A percentile compares a stretch with the other conserved stretches of the same genome.
These are phyloP conservation scores for Atractosteus spatula DNA, from an alignment of 2,113 vertebrate genomes.

Conservation along the genomic window DNA sequence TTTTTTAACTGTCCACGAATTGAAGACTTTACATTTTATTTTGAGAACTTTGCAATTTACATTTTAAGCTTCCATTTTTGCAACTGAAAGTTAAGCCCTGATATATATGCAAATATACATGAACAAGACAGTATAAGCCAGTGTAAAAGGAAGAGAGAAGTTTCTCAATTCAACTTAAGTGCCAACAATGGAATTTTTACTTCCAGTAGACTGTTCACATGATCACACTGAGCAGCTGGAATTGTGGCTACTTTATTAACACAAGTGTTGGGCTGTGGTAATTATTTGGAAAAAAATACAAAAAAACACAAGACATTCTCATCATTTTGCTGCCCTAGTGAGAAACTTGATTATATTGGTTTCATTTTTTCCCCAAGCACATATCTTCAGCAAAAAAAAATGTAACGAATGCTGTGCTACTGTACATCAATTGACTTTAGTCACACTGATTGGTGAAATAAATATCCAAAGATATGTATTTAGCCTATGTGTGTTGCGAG, in stretches of 20 bases:
- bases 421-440: too few species aligned
- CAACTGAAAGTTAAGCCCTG: conserved; percentile 51
- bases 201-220: conserved; percentile 11
- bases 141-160: conserved; percentile 56
- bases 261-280: too few species aligned
- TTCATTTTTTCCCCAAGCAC: too few species aligned
- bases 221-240: neutral
- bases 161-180: conserved; percentile 29
- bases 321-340: too few species aligned
- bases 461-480: too few species aligned
- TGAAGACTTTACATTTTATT: conserved; percentile 46
- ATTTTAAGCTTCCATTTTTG: conserved; percentile 59
- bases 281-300: too few species aligned
- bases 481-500: too few species aligned
- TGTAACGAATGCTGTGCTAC: too few species aligned
- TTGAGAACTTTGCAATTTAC: conserved; percentile 54
- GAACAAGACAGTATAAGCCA: conserved; percentile 36
- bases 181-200: conserved; percentile 38
- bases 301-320: too few species aligned
- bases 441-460: too few species aligned
- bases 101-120: conserved; percentile 62
- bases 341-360: too few species aligned
- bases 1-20: conserved; percentile 29
- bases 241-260: neutral
- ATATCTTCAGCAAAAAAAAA: too few species aligned